A percentile compares a stretch with the other conserved stretches of the same genome.
phyloP scores from a whole-genome alignment of 2,888 invertebrate species.

The Endomychus coccineus region DNA sequence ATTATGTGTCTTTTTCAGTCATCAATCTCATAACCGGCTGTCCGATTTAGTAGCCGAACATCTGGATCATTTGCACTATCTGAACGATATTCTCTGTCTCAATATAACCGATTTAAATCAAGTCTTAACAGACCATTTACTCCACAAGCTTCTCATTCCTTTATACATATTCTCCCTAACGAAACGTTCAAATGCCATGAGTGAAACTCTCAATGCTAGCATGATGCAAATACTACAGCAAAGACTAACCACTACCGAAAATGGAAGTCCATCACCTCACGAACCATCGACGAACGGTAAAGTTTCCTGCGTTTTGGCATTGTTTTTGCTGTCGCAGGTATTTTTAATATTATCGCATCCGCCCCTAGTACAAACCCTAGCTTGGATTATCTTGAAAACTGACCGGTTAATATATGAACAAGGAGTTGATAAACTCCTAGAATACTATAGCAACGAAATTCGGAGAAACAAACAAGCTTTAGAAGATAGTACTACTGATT shows the following conservation, averaged over 20 bases:
- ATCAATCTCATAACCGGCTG: conserved; percentile 82
- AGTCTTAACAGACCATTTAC: conserved; percentile 86
- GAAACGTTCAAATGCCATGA: conserved; percentile 9
- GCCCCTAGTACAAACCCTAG: conserved; percentile 82
- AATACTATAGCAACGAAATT: conserved; percentile 36
- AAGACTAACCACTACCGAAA: conserved; percentile 48
- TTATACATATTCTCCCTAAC: conserved; percentile 83
- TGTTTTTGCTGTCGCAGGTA: conserved; percentile 89
- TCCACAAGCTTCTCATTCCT: conserved; percentile 88
- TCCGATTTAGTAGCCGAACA: conserved; percentile 95
- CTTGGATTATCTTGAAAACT: conserved; percentile 84
- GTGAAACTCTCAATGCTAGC: conserved; percentile 55
- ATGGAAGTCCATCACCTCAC: conserved; percentile 28
- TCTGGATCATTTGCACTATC: conserved; percentile 92
- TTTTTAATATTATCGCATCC: conserved; percentile 89
- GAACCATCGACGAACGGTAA: conserved; percentile 41
- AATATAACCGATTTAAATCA: conserved; percentile 89
- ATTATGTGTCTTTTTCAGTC: conserved; percentile 52
- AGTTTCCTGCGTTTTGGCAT: conserved; percentile 82
- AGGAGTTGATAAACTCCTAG: conserved; percentile 39
- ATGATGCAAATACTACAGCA: conserved; percentile 56
- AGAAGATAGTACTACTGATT: conserved; percentile 16
- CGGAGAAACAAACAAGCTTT: conserved; percentile 11
- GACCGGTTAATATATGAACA: conserved; percentile 47
- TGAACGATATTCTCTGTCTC: conserved; percentile 91